Conservation (phyloP, 1,140 invertebrate species). For the Pseudomyrmex pallidus region DNA sequence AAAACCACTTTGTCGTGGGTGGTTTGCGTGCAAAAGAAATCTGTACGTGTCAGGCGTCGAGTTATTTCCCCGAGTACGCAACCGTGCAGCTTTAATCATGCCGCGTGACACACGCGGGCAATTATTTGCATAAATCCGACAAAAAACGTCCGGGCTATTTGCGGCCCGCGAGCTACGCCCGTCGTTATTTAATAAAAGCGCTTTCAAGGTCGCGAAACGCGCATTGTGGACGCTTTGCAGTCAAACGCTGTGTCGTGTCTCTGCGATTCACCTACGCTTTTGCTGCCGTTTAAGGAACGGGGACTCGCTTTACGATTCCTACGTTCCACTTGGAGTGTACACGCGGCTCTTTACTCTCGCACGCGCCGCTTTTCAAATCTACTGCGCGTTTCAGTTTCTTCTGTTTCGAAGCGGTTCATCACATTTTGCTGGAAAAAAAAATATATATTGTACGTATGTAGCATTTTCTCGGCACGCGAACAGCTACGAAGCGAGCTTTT, state of each 20-base stretch:
- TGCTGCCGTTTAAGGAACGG: constrained; percentile 34
- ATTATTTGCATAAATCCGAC: constrained; percentile 11
- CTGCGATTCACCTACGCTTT: constrained; percentile 70
- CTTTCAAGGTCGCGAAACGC: constrained; percentile 68
- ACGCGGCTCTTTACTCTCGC: constrained; percentile 1
- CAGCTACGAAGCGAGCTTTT: not conserved
- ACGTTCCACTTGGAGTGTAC: constrained; percentile 5
- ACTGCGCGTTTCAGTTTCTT: not conserved
- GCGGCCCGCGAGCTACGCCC: constrained; percentile 58
- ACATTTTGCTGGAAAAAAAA: not conserved
- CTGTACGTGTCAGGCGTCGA: not conserved
- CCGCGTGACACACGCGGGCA: too few relatives aligned
- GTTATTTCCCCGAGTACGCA: not conserved
- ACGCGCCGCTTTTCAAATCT: not conserved
- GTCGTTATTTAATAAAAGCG: constrained; percentile 75
- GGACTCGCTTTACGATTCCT: constrained; percentile 27
- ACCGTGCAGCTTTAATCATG: not conserved
- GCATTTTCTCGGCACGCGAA: not conserved
- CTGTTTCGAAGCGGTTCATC: not conserved
- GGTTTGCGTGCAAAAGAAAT: not conserved
- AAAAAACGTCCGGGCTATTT: not conserved
- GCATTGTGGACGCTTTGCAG: not conserved
- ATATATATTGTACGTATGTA: too few relatives aligned
- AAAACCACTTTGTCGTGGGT: not conserved
- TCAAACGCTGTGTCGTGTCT: constrained; percentile 54